Evolutionary conservation across 2,888 invertebrate species (phyloP), one percentile per base, ranked within the genome.

Genomic region (Sphinx pinastri): DNA sequence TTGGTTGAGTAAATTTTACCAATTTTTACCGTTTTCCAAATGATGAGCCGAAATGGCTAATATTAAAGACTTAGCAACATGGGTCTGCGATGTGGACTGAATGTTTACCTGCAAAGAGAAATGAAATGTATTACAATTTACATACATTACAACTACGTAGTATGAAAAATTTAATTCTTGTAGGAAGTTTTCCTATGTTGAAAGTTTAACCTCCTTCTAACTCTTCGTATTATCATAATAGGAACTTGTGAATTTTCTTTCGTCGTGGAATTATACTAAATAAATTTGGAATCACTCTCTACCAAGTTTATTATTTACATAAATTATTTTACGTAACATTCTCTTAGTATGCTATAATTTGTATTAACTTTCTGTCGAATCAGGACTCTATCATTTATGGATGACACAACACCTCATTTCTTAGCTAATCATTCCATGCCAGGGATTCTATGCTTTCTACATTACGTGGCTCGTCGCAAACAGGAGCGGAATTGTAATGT

Each of bases 401-500:
- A 19, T 55, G 19, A 19, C 55, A 12, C 11, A 55, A 55, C 16
- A 54, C 54, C n/a, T 55, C 1, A 19, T 16, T 55, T 19, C 10
- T 55, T 3, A 19, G 12, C 11, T 19, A 55, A 19, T 19, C 4
- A 63, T 13, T 63, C 4, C 14, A 57, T n/a, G 49, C 12, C 63
- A 47, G 19, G 60, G n/a, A 47, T 60, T 60, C 63, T 19, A 49
- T 19, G 19, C 49, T 19, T 63, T 63, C 63, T 63, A 49, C 63
- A 13, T 38, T 38, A 19, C 49, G 12, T 14, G 38, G 31, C 38
- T 19, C 55, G 11, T 13, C 13, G 12, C 16, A 71, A 71, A 73
- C 66, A 72, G 68, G 57, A 67, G 68, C 54, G 57, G 47, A 71
- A 67, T 70, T 63, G 49, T 49, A 63, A 63, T 63, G 47, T 63